Percentiles rank a stretch among this genome's conserved stretches.
Conservation (phyloP, 2,888 invertebrate genomes). For the Trileptium ribeirensis region DNA sequence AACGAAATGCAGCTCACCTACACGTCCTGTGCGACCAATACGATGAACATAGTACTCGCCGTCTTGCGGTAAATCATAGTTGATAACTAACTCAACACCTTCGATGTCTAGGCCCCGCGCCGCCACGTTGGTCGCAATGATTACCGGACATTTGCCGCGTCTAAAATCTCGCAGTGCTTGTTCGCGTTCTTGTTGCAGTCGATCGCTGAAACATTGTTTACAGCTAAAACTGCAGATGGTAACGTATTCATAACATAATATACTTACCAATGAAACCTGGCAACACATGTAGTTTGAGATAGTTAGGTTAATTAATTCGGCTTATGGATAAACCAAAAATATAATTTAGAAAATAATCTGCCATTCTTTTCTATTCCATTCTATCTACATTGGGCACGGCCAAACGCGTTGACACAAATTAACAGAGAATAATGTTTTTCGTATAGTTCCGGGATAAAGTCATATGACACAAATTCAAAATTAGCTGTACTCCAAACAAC, state of each 20-base stretch:
- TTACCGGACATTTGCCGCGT: constrained; percentile 60
- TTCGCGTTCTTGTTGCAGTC: constrained; percentile 67
- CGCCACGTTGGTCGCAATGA: constrained; percentile 91
- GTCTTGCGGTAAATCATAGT: constrained; percentile 55
- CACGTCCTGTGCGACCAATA: constrained; percentile 57
- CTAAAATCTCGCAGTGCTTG: constrained; percentile 67
- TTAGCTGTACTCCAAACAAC: no score
- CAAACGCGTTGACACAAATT: no score
- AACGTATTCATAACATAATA: not conserved
- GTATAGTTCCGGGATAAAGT: no score
- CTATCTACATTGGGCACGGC: no score
- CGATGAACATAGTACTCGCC: constrained; percentile 57
- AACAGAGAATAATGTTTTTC: no score
- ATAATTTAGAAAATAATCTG: no score
- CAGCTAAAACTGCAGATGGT: not conserved
- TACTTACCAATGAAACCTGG: not conserved
- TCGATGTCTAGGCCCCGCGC: constrained; percentile 84
- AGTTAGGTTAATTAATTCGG: no score
- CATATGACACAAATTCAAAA: no score
- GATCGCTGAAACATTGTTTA: constrained; percentile 55
- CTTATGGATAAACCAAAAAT: no score
- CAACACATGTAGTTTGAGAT: not conserved
- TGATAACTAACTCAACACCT: constrained; percentile 62
- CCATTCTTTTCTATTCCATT: no score
- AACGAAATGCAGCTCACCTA: constrained; percentile 51